These are phyloP conservation scores for Neotragus pygmaeus DNA, from an alignment of 2,113 vertebrate genomes.

Conservation along the genomic window DNA sequence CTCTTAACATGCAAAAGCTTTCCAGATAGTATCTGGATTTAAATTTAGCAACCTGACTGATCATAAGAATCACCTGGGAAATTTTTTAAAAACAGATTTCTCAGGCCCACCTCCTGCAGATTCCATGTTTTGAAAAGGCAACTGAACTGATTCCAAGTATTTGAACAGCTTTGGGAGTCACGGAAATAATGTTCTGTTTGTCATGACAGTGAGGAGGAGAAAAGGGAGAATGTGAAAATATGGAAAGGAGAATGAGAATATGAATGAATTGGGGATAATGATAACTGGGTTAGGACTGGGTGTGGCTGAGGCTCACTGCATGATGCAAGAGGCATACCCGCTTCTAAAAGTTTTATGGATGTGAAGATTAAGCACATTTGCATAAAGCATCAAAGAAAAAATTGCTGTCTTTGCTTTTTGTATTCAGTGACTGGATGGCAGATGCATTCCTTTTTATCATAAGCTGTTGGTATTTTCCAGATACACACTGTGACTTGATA, in stretches of 20 bases:
- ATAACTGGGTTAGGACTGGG: neutral
- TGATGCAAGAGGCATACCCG: neutral
- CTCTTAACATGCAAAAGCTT: neutral
- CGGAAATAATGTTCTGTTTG: neutral
- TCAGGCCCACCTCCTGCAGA: neutral
- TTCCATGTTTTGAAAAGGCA: slow-evolving; percentile 16
- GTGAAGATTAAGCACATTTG: neutral
- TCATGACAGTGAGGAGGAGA: neutral
- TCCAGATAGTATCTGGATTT: slow-evolving; percentile 4
- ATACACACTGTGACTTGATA: neutral
- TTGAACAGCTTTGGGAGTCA: slow-evolving; percentile 6
- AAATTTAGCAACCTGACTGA: neutral
- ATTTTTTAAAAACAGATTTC: neutral
- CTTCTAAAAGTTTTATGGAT: neutral
- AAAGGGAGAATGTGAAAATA: neutral
- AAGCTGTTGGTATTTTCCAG: neutral
- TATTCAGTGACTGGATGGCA: neutral
- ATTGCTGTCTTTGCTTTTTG: neutral
- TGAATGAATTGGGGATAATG: neutral
- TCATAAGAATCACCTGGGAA: neutral
- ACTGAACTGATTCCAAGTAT: neutral
- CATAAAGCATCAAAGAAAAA: neutral
- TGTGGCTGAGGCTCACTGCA: neutral
- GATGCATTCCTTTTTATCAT: neutral
- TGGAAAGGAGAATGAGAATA: neutral